These are phyloP conservation scores for Nomada goodeniana DNA, from an alignment of 2,888 invertebrate species.

Conservation along the genomic window DNA sequence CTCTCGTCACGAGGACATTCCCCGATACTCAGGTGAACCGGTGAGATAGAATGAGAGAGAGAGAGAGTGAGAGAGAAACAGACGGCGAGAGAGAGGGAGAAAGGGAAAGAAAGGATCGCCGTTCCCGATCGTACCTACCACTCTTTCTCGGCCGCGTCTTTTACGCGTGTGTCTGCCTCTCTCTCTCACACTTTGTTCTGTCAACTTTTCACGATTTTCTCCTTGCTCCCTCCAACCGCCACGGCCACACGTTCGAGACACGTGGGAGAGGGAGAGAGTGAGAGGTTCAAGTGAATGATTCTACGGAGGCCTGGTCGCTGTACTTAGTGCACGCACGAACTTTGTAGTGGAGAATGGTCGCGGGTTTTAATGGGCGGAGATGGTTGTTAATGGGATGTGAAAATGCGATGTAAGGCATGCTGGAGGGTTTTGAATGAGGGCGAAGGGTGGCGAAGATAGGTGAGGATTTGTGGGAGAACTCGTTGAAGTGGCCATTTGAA, in stretches of 20 bases:
- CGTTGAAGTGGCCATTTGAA: no score
- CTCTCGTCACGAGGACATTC: slow-evolving; percentile 71
- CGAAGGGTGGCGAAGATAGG: not conserved
- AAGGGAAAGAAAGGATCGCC: slow-evolving; percentile 41
- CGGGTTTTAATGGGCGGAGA: not conserved
- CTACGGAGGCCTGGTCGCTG: slow-evolving; percentile 45
- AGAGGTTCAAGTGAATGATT: slow-evolving; percentile 58
- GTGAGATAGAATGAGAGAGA: slow-evolving; percentile 8
- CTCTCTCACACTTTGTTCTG: slow-evolving; percentile 6
- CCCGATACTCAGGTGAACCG: slow-evolving; percentile 65
- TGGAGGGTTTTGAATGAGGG: no score
- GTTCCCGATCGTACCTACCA: slow-evolving; percentile 50
- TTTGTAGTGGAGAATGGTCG: not conserved
- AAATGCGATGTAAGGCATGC: not conserved
- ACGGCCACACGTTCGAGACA: slow-evolving; percentile 16
- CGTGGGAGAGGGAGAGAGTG: slow-evolving; percentile 41
- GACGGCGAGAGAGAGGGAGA: slow-evolving; percentile 17
- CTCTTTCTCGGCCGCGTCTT: slow-evolving; percentile 45
- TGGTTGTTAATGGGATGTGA: not conserved
- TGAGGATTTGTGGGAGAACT: not conserved
- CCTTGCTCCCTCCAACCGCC: slow-evolving; percentile 53
- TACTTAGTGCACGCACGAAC: not conserved
- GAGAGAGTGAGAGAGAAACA: slow-evolving; percentile 25
- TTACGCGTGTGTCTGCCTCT: slow-evolving; percentile 10
- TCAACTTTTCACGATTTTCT: slow-evolving; percentile 69